A percentile compares a stretch with the other conserved stretches of the same genome.
Conservation (phyloP, 2,797 vertebrate species). For the Rhincodon typus region DNA sequence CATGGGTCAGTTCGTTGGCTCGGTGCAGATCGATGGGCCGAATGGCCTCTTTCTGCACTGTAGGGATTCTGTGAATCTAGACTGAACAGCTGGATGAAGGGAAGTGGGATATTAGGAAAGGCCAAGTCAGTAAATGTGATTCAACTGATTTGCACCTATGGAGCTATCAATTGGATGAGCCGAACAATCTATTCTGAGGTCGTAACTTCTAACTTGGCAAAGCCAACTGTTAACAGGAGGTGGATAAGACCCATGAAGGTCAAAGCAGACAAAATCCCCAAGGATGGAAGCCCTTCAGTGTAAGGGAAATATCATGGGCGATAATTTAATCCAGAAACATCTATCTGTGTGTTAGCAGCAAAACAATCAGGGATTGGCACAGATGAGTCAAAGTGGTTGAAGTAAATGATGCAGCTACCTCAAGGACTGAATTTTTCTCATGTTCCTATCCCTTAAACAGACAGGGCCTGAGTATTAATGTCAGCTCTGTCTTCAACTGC, state of each 20-base stretch:
- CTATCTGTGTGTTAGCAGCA: background rate
- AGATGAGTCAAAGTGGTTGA: background rate
- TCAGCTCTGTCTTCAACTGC: background rate
- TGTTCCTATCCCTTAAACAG: background rate
- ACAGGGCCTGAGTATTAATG: background rate
- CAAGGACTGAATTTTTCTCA: background rate
- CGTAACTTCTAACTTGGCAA: background rate
- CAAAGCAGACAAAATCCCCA: background rate
- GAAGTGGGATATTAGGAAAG: background rate
- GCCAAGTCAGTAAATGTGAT: background rate
- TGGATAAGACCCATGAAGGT: background rate
- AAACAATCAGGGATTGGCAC: background rate
- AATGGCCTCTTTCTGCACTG: too few relatives aligned
- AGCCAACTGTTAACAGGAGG: background rate
- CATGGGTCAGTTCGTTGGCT: too few relatives aligned
- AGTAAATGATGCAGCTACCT: background rate
- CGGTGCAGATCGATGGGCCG: too few relatives aligned
- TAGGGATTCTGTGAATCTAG: too few relatives aligned
- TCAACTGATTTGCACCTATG: background rate
- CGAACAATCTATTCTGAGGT: background rate
- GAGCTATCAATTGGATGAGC: background rate
- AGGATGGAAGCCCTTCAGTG: background rate
- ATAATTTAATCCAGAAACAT: background rate
- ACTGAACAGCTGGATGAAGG: background rate
- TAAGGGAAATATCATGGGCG: background rate